These are phyloP conservation scores for Cladopsammia gracilis DNA, from an alignment of 64 coral and sea anemone species.

Conservation along the genomic window DNA sequence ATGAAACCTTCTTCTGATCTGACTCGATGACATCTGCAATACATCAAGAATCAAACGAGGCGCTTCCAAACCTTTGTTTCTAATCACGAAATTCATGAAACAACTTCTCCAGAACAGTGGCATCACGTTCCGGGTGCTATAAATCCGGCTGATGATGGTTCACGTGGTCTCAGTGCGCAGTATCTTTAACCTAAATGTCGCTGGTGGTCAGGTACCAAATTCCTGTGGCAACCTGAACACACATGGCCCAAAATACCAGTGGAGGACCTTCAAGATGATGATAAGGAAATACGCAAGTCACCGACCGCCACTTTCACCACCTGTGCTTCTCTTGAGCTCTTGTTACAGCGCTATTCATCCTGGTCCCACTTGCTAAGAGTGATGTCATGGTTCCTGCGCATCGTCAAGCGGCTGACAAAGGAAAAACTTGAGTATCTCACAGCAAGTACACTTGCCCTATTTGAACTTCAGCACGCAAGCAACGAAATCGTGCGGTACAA, in stretches of 20 bases:
- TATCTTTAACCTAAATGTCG: background rate
- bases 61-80: slow-evolving; percentile 51
- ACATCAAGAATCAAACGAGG: slow-evolving; percentile 44
- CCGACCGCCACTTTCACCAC: background rate
- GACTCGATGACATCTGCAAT: slow-evolving; percentile 33
- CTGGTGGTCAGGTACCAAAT: slow-evolving; percentile 29
- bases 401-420: background rate
- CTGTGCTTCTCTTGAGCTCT: too few relatives aligned
- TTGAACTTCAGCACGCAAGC: background rate
- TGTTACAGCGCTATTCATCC: slow-evolving; percentile 5
- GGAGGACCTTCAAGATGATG: slow-evolving; percentile 7
- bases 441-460: background rate
- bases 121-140: background rate
- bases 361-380: slow-evolving; percentile 20
- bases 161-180: slow-evolving; percentile 8
- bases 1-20: slow-evolving; percentile 27
- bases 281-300: background rate
- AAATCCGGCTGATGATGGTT: slow-evolving; percentile 37
- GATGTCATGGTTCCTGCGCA: slow-evolving; percentile 19
- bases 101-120: slow-evolving; percentile 36
- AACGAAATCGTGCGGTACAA: slow-evolving; percentile 9
- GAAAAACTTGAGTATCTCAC: background rate
- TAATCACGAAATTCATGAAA: slow-evolving; percentile 40
- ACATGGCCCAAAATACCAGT: background rate
- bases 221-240: slow-evolving; percentile 39